Evolutionary conservation across 1,140 invertebrate species (phyloP).

Genomic region (Ctenoplectra terminalis): DNA sequence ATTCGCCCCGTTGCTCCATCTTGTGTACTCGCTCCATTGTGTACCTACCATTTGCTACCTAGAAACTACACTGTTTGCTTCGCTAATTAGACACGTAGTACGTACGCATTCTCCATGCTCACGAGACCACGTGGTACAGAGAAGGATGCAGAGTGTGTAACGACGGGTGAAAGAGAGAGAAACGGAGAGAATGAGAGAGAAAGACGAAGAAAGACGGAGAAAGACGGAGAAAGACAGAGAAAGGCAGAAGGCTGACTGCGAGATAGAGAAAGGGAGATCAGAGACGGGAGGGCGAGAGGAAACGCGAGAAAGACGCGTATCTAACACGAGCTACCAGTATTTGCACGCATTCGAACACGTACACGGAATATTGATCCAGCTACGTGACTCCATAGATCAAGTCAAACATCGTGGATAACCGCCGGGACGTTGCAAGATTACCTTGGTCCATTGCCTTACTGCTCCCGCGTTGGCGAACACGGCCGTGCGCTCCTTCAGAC

Average conservation of each 20-base stretch:
- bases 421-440: constrained; percentile 60
- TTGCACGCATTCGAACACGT: constrained; percentile 58
- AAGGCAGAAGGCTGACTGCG: neutral
- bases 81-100: constrained; percentile 78
- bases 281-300: neutral
- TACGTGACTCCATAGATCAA: constrained; percentile 67
- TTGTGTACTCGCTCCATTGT: constrained; percentile 36
- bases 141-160: neutral
- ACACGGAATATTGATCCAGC: constrained; percentile 67
- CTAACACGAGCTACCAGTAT: constrained; percentile 50
- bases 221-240: neutral
- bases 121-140: constrained; percentile 19
- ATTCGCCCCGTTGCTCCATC: constrained; percentile 18
- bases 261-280: neutral
- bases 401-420: constrained; percentile 66
- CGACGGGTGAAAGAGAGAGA: neutral
- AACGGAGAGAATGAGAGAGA: neutral
- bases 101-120: constrained; percentile 58
- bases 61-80: constrained; percentile 78
- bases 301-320: constrained; percentile 53
- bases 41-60: constrained; percentile 67
- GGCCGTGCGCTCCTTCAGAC: constrained; percentile 44
- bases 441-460: constrained; percentile 71
- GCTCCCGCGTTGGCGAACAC: constrained; percentile 49
- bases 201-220: neutral